These are phyloP conservation scores for Oxyscelio sp. DNA, from an alignment of 2,888 invertebrate species.

Conservation along the genomic window DNA sequence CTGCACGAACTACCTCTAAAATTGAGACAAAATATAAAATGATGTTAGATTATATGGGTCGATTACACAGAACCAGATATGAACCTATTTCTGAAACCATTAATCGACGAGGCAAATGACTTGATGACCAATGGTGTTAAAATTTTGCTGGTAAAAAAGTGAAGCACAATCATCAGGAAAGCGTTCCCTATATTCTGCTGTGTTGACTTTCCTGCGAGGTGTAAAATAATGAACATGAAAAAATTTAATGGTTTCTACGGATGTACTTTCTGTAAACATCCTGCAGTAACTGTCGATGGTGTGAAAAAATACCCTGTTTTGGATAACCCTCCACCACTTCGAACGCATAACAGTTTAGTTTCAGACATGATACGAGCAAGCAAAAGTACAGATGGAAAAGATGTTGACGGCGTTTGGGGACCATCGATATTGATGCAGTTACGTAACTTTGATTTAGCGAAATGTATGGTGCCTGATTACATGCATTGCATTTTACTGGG, in stretches of 20 bases:
- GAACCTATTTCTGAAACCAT: constrained; percentile 45
- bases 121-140: constrained; percentile 51
- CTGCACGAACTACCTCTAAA: no score
- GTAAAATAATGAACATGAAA: constrained; percentile 71
- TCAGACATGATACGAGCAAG: constrained; percentile 12
- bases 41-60: no score
- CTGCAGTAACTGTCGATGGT: constrained; percentile 18
- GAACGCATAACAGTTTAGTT: no score
- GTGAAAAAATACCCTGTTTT: constrained; percentile 39
- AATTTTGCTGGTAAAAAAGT: no score
- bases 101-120: constrained; percentile 63
- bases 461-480: constrained; percentile 71
- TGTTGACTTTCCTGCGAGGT: no score
- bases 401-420: constrained; percentile 47
- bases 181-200: constrained; percentile 25
- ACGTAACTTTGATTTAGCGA: constrained; percentile 59
- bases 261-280: constrained; percentile 63
- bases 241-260: constrained; percentile 64
- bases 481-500: constrained; percentile 71
- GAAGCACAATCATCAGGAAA: no score
- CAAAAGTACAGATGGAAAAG: neutral
- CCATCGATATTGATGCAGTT: constrained; percentile 45
- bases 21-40: no score
- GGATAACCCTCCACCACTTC: no score
- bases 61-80: constrained; percentile 15